Conservation (phyloP, 2,888 invertebrate species). For the Tenthredo amoena region DNA sequence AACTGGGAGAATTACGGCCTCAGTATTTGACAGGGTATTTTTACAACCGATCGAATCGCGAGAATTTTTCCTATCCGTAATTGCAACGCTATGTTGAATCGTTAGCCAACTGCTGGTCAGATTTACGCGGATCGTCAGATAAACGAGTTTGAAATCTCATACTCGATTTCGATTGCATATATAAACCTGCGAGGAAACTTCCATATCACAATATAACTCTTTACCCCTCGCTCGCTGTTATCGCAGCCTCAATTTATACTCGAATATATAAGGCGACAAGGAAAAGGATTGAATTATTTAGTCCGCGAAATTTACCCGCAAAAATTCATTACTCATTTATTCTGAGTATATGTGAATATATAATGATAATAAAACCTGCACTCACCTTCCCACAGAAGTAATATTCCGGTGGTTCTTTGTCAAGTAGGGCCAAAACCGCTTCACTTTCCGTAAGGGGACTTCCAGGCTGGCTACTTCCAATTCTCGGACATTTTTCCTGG, state of each 20-base stretch:
- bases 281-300: not conserved
- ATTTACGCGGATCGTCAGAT: not conserved
- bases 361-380: not conserved
- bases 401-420: slow-evolving; percentile 74
- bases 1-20: not conserved
- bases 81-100: not conserved
- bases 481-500: slow-evolving; percentile 72
- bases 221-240: not conserved
- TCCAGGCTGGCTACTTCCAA: slow-evolving; percentile 73
- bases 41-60: not conserved
- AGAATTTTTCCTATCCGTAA: not conserved
- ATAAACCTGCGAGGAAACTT: not conserved
- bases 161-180: not conserved
- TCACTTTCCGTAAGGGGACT: slow-evolving; percentile 74
- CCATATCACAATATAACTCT: not conserved
- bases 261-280: not conserved
- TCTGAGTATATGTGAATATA: not conserved
- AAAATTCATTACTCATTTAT: not conserved
- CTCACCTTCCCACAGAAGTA: slow-evolving; percentile 74
- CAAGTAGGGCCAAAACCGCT: slow-evolving; percentile 70
- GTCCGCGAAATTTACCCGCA: not conserved
- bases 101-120: not conserved
- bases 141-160: not conserved
- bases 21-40: not conserved
- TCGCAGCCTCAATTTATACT: not conserved